Evolutionary conservation across 2,888 invertebrate species (phyloP), one percentile per base, ranked within the genome.

Genomic region (Plagodis pulveraria): DNA sequence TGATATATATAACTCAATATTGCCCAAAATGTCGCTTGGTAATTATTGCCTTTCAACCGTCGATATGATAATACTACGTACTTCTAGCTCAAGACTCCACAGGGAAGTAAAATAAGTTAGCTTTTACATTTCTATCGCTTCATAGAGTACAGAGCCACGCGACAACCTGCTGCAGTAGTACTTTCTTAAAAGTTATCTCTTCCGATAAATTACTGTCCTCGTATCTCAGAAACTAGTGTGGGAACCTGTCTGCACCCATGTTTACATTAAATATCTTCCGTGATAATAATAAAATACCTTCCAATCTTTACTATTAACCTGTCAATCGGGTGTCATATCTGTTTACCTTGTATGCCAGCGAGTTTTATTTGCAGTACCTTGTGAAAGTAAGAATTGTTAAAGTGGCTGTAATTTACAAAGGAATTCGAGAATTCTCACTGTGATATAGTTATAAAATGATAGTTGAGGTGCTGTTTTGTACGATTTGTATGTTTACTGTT

Each of bases 241-340:
- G 69, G 74, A 75, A 74, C 56, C 59, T 63, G 53, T 54, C 50
- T 47, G 56, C 60, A 40, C 62, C 58, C 58, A 36, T 73, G 52
- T 71, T 73, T 69, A 68, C 69, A 65, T 64, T 60, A 54, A 53
- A 59, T 66, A 68, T 73, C 74, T 74, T 62, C 50, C 54, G 12
- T 70, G 79, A 80, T 80, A 81, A 72, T 72, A 71, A 63, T 71
- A 62, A 75, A 76, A 72, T 74, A 70, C 64, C 60, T 65, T 50
- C 52, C 82, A 80, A 81, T 82, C 73, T 76, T 74, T 65, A 70
- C 66, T 74, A 73, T 76, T 74, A 72, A 71, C 68, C 80, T 84
- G 84, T 82, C 81, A 81, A 73, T 73, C 72, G 70, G 69, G 61
- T 72, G 75, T 75, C 73, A 56, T 68, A 65, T 73, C 69, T 74